These are phyloP conservation scores for Xiphophorus hellerii DNA, from an alignment of 2,113 vertebrate species.

Conservation along the genomic window DNA sequence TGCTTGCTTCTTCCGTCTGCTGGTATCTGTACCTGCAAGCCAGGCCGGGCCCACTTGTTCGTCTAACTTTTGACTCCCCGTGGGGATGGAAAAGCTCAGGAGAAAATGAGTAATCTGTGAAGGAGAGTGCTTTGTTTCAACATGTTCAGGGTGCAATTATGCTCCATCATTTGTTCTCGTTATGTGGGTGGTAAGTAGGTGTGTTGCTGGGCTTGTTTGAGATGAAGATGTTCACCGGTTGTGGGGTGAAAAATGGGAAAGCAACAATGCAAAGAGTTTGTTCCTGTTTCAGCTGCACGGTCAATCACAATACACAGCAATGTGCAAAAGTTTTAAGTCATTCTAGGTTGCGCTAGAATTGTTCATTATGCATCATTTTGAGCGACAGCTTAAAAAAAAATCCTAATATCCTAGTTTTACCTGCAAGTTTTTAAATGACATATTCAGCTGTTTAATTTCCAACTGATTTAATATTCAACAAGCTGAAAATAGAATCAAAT, in stretches of 20 bases:
- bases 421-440: too few relatives aligned
- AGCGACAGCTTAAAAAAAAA: too few relatives aligned
- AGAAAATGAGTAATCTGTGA: slow-evolving; percentile 49
- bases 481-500: too few relatives aligned
- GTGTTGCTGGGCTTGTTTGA: slow-evolving; percentile 72
- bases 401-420: too few relatives aligned
- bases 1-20: not conserved
- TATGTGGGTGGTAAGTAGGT: slow-evolving; percentile 72
- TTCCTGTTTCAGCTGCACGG: not conserved
- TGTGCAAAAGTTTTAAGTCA: too few relatives aligned
- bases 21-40: slow-evolving; percentile 23
- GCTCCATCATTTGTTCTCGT: slow-evolving; percentile 67
- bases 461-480: too few relatives aligned
- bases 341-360: too few relatives aligned
- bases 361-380: too few relatives aligned
- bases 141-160: slow-evolving; percentile 71
- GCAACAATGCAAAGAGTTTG: not conserved
- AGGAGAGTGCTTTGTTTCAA: slow-evolving; percentile 57
- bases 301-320: not conserved
- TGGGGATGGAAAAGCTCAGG: slow-evolving; percentile 46
- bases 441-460: too few relatives aligned
- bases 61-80: slow-evolving; percentile 18
- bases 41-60: slow-evolving; percentile 20
- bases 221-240: slow-evolving; percentile 54
- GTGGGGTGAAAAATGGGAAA: slow-evolving; percentile 40